These are phyloP conservation scores for Agrenia bidenticulata DNA, from an alignment of 2,888 invertebrate genomes.

Conservation along the genomic window DNA sequence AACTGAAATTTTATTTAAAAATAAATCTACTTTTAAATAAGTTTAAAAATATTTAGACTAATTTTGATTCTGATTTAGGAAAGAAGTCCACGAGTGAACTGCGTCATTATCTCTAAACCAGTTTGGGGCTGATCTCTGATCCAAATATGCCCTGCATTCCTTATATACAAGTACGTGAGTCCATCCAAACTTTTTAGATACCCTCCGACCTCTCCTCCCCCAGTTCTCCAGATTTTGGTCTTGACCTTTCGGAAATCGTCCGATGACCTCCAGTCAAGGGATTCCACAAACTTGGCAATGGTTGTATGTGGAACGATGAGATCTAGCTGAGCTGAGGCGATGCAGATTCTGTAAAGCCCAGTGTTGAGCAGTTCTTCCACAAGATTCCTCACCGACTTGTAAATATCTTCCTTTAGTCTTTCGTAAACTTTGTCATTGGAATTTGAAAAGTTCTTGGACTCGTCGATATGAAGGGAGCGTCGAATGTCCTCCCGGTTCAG, in stretches of 20 bases:
- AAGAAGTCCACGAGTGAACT: constrained; percentile 59
- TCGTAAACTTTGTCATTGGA: constrained; percentile 63
- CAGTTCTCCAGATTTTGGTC: constrained; percentile 69
- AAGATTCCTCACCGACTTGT: constrained; percentile 76
- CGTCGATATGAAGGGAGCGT: constrained; percentile 56
- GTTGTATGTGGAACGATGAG: constrained; percentile 86
- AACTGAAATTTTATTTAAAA: too few species aligned
- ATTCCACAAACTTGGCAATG: constrained; percentile 74
- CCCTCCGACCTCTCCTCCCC: constrained; percentile 68
- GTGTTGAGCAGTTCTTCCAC: constrained; percentile 65
- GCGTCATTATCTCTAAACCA: constrained; percentile 71
- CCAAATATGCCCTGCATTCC: constrained; percentile 81
- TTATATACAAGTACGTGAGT: constrained; percentile 70
- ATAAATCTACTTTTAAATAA: too few species aligned
- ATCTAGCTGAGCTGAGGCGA: constrained; percentile 89
- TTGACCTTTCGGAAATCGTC: constrained; percentile 67
- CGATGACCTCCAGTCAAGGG: constrained; percentile 69
- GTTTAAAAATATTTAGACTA: too few species aligned
- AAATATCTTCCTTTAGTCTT: constrained; percentile 72
- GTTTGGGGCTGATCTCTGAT: constrained; percentile 76
- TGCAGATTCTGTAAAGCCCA: constrained; percentile 66
- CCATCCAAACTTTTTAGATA: constrained; percentile 71
- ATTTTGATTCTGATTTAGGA: too few species aligned
- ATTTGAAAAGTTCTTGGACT: constrained; percentile 52
- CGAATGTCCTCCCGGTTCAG: constrained; percentile 42